These are phyloP conservation scores for Odontocolon sp. DNA, from an alignment of 2,888 invertebrate species.

Conservation along the genomic window DNA sequence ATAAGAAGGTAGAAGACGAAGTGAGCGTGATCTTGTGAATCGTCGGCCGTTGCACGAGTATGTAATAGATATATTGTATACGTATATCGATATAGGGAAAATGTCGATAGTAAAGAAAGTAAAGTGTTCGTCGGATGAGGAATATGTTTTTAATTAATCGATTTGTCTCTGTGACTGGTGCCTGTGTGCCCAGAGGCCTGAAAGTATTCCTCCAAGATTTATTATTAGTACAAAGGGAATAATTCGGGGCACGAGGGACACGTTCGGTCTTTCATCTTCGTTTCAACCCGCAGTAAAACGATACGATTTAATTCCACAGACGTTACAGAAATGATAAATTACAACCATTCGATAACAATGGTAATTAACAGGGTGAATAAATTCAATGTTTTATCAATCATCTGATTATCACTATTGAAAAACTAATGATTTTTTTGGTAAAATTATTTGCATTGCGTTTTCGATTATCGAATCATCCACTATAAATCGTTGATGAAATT, in stretches of 20 bases:
- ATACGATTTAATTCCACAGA: too few relatives aligned
- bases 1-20: slow-evolving; percentile 33
- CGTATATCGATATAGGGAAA: slow-evolving; percentile 72
- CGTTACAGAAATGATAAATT: not conserved
- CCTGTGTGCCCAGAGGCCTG: slow-evolving; percentile 46
- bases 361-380: slow-evolving; percentile 23
- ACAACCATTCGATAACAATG: not conserved
- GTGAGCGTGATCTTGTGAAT: slow-evolving; percentile 56
- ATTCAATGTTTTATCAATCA: slow-evolving; percentile 13
- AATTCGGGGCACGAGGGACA: slow-evolving; percentile 28
- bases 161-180: slow-evolving; percentile 40
- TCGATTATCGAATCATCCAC: slow-evolving; percentile 7
- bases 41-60: slow-evolving; percentile 67
- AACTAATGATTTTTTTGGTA: slow-evolving; percentile 1
- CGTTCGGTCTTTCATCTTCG: slow-evolving; percentile 2
- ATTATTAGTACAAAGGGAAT: slow-evolving; percentile 46
- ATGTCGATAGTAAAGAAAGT: slow-evolving; percentile 61
- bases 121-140: slow-evolving; percentile 57
- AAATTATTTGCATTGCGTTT: not conserved
- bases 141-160: slow-evolving; percentile 30
- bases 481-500: not conserved
- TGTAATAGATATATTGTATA: slow-evolving; percentile 75
- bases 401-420: too few relatives aligned
- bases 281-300: too few relatives aligned
- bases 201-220: slow-evolving; percentile 55